Conservation (phyloP, 2,113 vertebrate species). For the Tonatia bakeri region DNA sequence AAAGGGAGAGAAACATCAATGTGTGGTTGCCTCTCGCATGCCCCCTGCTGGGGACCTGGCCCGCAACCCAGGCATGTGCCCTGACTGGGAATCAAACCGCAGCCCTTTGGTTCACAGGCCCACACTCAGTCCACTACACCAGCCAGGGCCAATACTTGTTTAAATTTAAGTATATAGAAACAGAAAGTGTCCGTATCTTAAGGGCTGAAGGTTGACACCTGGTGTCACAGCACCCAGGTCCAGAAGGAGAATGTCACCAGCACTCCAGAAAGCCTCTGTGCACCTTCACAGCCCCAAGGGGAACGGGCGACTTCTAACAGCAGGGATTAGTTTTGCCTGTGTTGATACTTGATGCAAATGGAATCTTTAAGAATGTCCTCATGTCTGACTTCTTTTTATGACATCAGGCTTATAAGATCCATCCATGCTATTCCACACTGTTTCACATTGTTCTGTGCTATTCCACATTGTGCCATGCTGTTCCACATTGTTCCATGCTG, state of each 20-base stretch:
- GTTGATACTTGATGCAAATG: no score
- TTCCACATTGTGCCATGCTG: accelerated
- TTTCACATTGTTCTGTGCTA: accelerated
- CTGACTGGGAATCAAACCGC: no score
- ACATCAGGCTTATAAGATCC: neutral
- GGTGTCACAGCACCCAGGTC: neutral
- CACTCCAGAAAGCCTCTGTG: neutral
- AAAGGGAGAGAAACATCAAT: no score
- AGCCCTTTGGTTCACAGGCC: no score
- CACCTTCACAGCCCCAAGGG: neutral
- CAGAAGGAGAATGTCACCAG: neutral
- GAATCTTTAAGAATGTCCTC: neutral
- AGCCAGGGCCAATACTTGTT: neutral
- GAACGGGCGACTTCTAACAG: no score
- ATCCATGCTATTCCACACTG: accelerated
- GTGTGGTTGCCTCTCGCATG: no score
- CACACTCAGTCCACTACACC: no score
- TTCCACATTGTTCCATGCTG: accelerated
- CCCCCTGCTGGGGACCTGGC: no score
- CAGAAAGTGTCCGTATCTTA: neutral
- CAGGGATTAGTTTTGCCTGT: neutral
- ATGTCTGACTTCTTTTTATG: neutral
- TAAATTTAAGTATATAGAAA: neutral
- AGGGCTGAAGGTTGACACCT: neutral
- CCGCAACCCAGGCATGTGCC: no score